Base-by-base conservation (phyloP, 2,888 invertebrate species). In the Rhodophaea formosa region DNA sequence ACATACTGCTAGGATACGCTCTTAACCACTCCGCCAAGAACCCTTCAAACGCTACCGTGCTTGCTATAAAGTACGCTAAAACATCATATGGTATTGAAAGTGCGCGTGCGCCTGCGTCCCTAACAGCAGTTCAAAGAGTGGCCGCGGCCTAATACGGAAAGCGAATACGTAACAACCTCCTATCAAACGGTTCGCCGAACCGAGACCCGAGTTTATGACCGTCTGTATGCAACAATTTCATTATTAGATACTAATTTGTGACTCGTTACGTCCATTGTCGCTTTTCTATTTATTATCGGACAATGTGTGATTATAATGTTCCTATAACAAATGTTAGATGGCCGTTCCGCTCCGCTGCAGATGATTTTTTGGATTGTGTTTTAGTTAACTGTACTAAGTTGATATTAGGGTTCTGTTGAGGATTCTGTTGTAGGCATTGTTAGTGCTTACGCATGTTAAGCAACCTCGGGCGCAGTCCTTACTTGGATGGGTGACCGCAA, bases 291-390 rank as follows among this genome's bases (percentile, higher is more conserved):
- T 89, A 88, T 87, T 90, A 86, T 75, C 73, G 76, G 82, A 88
- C 86, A 88, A 86, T 86, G 82, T 88, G 82, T 90, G 85, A 88
- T 91, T 90, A 90, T 88, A 84, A 85, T 86, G 87, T 84, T 79
- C 80, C 82, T 80, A 82, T 86, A 85, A 84, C 81, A 82, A 85
- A 85, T 83, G 84, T 80, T 84, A 82, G 84, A 77, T 66, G 75
- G 75, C 60, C 80, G 88, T 86, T 84, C 76, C 84, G 80, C 86
- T 77, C 81, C 77, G 84, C 65, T 82, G 82, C 12, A 8, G 45
- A 12, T 7, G 43, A 12, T 23, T 39, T 39, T 39, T 39, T 39
- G 39, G 39, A n/a, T 6, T 39, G 39, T 39, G 39, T 39, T 39
- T 39, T 39, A 39, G 10, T n/a, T 39, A 39, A 23, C 23, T 23